These are phyloP conservation scores for Chrysolina oricalcia DNA, from an alignment of 2,888 invertebrate genomes.

Conservation along the genomic window DNA sequence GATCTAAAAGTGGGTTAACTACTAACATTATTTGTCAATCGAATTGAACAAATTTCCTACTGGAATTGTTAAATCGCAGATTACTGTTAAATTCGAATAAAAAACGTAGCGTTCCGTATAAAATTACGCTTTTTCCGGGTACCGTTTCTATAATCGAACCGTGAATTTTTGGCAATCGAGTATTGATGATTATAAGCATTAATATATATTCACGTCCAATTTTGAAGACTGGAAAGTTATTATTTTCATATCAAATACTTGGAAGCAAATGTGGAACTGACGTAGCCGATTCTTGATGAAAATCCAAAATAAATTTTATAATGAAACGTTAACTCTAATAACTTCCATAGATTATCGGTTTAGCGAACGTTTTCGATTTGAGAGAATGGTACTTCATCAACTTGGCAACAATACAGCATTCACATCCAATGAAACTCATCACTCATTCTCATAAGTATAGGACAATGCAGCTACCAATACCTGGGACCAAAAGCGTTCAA, in stretches of 20 bases:
- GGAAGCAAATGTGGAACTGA: background rate
- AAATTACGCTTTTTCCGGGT: conserved; percentile 2
- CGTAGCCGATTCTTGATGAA: no score
- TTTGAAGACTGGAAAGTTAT: conserved; percentile 2
- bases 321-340: no score
- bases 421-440: no score
- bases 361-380: no score
- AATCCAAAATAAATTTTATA: no score
- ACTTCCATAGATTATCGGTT: no score
- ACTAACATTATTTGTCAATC: background rate
- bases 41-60: background rate
- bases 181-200: background rate
- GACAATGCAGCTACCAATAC: no score
- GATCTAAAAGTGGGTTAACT: background rate
- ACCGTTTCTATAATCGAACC: conserved; percentile 1
- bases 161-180: conserved; percentile 15
- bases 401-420: no score
- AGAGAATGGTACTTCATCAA: no score
- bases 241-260: background rate
- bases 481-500: no score
- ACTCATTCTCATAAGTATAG: no score
- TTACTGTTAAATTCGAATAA: background rate
- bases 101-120: background rate
- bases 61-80: background rate
- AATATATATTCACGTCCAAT: background rate